phyloP scores from a whole-genome alignment of 2,797 vertebrate species.

The Borostomias antarcticus region DNA sequence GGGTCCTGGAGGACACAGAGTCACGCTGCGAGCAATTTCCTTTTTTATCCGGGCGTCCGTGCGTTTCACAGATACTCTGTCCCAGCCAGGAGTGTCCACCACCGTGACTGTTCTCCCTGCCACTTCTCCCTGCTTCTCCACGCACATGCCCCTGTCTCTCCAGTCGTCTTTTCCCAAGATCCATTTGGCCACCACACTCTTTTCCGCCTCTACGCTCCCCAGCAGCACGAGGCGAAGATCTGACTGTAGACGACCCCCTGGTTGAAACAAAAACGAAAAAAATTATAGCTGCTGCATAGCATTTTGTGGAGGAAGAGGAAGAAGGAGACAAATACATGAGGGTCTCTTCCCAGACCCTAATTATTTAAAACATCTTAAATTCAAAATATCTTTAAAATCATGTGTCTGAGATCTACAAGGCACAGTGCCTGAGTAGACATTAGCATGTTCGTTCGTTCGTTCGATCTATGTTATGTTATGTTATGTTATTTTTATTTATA shows the following conservation, averaged over 20 bases:
- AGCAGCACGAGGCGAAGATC: conserved; percentile 4
- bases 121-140: conserved; percentile 8
- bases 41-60: neutral
- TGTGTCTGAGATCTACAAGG: neutral
- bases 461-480: too few relatives aligned
- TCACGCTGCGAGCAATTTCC: neutral
- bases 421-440: too few relatives aligned
- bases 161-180: neutral
- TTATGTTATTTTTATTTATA: too few relatives aligned
- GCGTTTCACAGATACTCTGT: neutral
- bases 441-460: too few relatives aligned
- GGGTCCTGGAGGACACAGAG: conserved; percentile 4
- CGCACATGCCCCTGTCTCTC: conserved; percentile 1
- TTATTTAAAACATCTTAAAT: too few relatives aligned
- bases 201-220: neutral
- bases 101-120: conserved; percentile 3
- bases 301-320: too few relatives aligned
- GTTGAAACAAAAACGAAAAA: neutral
- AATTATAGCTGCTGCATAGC: neutral
- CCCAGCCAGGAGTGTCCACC: conserved; percentile 3
- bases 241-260: neutral
- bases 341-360: too few relatives aligned
- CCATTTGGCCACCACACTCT: neutral
- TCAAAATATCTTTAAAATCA: too few relatives aligned
- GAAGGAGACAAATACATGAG: neutral